phyloP scores from a whole-genome alignment of 92 coral and sea anemone species.

The Virgularia gustaviana region DNA sequence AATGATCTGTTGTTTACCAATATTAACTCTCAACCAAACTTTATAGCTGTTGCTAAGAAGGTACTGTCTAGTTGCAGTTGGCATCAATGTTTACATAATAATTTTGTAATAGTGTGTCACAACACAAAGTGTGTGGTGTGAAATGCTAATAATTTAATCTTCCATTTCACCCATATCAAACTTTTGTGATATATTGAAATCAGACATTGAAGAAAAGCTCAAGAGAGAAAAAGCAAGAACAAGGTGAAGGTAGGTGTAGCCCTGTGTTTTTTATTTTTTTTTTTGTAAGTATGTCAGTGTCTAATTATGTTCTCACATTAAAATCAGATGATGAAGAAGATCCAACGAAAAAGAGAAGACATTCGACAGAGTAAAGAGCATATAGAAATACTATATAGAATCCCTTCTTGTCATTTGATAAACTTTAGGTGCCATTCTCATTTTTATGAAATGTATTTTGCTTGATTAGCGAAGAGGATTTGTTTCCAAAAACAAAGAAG shows the following conservation, averaged over 20 bases:
- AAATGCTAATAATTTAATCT: neutral
- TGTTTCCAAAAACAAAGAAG: conserved; percentile 19
- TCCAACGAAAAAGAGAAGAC: conserved; percentile 1
- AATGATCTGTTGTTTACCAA: conserved; percentile 54
- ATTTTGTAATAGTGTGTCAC: neutral
- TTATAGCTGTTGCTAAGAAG: conserved; percentile 54
- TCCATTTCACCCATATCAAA: neutral
- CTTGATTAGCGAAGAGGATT: too few relatives aligned
- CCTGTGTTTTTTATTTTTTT: too few relatives aligned
- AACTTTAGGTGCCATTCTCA: neutral
- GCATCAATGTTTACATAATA: neutral
- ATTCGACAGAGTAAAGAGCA: neutral
- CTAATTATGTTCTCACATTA: too few relatives aligned
- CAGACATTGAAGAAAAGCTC: too few relatives aligned
- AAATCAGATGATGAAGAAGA: conserved; percentile 25
- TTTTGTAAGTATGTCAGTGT: too few relatives aligned
- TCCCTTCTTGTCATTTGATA: neutral
- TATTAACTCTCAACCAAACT: conserved; percentile 53
- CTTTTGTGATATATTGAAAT: too few relatives aligned
- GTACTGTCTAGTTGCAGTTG: conserved; percentile 32
- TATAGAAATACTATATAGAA: too few relatives aligned
- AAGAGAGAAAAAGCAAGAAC: too few relatives aligned
- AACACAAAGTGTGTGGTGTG: neutral
- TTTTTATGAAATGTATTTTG: neutral
- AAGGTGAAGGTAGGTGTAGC: too few relatives aligned